A percentile compares a stretch with the other conserved stretches of the same genome.
Conservation (phyloP, 2,113 vertebrate genomes). For the Trichomycterus rosablanca region DNA sequence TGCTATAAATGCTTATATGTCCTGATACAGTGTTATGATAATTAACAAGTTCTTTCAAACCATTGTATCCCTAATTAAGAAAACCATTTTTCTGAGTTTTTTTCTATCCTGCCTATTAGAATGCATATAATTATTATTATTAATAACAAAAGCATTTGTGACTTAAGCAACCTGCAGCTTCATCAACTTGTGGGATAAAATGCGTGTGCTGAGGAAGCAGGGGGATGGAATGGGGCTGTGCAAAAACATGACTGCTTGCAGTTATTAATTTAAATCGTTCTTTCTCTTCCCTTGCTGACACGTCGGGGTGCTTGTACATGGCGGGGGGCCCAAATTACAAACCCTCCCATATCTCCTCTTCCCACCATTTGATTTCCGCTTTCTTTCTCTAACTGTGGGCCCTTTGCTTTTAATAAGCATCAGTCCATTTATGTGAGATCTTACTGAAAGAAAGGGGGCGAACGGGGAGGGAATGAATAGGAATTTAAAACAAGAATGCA, state of each 20-base stretch:
- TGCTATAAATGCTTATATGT: too few species aligned
- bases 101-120: background rate
- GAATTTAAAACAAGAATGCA: slow-evolving; percentile 33
- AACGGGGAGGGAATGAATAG: slow-evolving; percentile 34
- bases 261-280: slow-evolving; percentile 49
- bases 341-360: slow-evolving; percentile 24
- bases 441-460: slow-evolving; percentile 37
- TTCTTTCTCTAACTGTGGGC: slow-evolving; percentile 42
- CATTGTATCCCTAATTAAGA: background rate
- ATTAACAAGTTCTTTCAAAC: too few species aligned
- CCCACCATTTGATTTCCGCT: slow-evolving; percentile 41
- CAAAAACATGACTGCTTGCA: slow-evolving; percentile 31
- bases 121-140: too few species aligned
- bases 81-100: background rate
- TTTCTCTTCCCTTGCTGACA: slow-evolving; percentile 34
- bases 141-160: slow-evolving; percentile 3
- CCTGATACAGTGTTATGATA: too few species aligned
- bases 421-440: slow-evolving; percentile 37
- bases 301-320: slow-evolving; percentile 33
- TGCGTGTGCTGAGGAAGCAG: slow-evolving; percentile 10
- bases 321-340: slow-evolving; percentile 39
- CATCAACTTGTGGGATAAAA: slow-evolving; percentile 39
- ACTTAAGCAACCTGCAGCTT: slow-evolving; percentile 28
- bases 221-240: slow-evolving; percentile 13
- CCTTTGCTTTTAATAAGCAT: slow-evolving; percentile 44